phyloP scores from a whole-genome alignment of 2,113 vertebrate species.

The Okapia johnstoni region DNA sequence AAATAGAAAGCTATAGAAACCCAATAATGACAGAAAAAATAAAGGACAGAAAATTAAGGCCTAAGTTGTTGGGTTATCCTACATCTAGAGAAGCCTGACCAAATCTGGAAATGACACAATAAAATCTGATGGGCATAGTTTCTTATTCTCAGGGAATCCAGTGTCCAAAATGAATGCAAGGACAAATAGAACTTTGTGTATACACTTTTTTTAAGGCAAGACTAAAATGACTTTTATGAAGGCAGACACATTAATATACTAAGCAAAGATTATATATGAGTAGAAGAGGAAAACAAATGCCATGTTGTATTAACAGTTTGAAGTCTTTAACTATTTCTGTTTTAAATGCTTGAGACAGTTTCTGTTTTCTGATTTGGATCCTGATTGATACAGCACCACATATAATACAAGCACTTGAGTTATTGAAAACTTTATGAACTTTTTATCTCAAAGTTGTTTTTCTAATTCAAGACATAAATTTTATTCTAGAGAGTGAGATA shows the following conservation, averaged over 20 bases:
- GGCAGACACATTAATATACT: not conserved
- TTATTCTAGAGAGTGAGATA: not conserved
- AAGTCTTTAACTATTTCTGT: not conserved
- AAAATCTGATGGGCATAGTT: not conserved
- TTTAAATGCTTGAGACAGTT: not conserved
- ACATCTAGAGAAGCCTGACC: not conserved
- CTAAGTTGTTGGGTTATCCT: not conserved
- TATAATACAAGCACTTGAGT: not conserved
- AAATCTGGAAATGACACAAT: not conserved
- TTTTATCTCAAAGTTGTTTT: not conserved
- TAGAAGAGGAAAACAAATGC: not conserved
- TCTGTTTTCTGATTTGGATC: not conserved
- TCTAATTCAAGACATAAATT: not conserved
- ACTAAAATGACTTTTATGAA: not conserved
- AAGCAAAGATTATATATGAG: not conserved
- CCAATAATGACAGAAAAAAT: not conserved
- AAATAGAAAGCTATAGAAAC: not conserved
- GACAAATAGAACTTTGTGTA: not conserved
- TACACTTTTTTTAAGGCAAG: not conserved
- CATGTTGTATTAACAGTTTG: not conserved
- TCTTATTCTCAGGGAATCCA: not conserved
- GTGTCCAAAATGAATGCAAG: not conserved
- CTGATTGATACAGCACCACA: accelerated
- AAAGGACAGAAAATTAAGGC: not conserved
- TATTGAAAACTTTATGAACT: not conserved